Evolutionary conservation across 1,140 invertebrate genomes (phyloP), one percentile per base, ranked within the genome.

Genomic region (Lerema accius): DNA sequence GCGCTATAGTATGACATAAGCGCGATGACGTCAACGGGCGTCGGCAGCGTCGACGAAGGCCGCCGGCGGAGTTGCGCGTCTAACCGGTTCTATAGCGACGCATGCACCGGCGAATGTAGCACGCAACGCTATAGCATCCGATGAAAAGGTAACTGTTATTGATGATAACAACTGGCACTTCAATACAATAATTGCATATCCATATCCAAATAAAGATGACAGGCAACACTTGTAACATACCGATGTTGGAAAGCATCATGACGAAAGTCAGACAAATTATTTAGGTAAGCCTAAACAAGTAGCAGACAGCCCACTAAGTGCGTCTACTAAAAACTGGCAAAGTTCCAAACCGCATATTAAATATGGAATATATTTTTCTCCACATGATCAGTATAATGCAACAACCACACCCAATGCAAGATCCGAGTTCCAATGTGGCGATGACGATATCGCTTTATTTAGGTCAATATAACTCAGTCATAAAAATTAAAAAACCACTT

Each of bases 361-460:
- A 23, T 23, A 40, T 16, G 17, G 13, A 13, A 14, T 17, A 28
- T 56, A n/a, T 56, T 56, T 56, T 56, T 37, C 53, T 56, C 63
- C 60, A 59, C 68, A n/a, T n/a, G n/a, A n/a, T n/a, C n/a, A 49
- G 65, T 71, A 49, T 63, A 32, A 56, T 71, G 65, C 67, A 74
- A 23, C 69, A 63, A 58, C 73, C 78, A 84, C 82, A 74, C 84
- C 84, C 78, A 61, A 63, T 65, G 67, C 71, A 81, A 77, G 71
- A 70, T 53, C 69, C 63, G 61, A 64, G 69, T 70, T 69, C 70
- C 71, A 64, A 46, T 69, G 64, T 40, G 62, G 73, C 76, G 79
- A 85, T 89, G 84, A 87, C 84, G 86, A 64, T 77, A 85, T 80
- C 71, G 61, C 58, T 75, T 73, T 84, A 86, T 89, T 85, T 82